Evolutionary conservation across 1,140 invertebrate genomes (phyloP).

Genomic region (Bactericera cockerelli): DNA sequence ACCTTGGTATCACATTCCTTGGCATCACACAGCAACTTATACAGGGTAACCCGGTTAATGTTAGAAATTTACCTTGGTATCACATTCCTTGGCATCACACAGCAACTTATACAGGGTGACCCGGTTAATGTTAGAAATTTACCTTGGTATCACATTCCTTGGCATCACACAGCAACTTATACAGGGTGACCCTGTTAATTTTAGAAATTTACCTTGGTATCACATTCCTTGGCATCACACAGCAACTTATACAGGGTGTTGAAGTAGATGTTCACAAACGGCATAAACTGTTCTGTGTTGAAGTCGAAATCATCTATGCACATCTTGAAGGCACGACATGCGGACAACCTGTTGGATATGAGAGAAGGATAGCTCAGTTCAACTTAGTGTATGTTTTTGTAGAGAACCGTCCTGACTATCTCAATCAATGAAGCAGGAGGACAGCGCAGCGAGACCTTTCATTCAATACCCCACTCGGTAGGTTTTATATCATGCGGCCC

Average conservation of each 20-base stretch:
- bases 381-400: no score
- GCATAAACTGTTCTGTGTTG: slow-evolving; percentile 63
- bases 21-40: slow-evolving; percentile 70
- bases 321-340: slow-evolving; percentile 55
- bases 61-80: slow-evolving; percentile 87
- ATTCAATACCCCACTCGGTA: no score
- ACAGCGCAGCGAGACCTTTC: no score
- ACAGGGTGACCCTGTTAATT: no score
- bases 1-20: slow-evolving; percentile 86
- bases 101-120: slow-evolving; percentile 74
- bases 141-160: slow-evolving; percentile 86
- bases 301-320: slow-evolving; percentile 89
- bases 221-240: slow-evolving; percentile 77
- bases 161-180: slow-evolving; percentile 70
- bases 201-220: slow-evolving; percentile 78
- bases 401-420: no score
- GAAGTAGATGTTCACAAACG: slow-evolving; percentile 63
- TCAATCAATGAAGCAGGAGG: no score
- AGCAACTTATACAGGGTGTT: slow-evolving; percentile 64
- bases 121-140: no score
- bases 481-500: no score
- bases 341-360: slow-evolving; percentile 39
- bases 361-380: no score
- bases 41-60: no score
- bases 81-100: slow-evolving; percentile 77